These are phyloP conservation scores for Pelecanus crispus DNA, from an alignment of 2,113 vertebrate species.

Conservation along the genomic window DNA sequence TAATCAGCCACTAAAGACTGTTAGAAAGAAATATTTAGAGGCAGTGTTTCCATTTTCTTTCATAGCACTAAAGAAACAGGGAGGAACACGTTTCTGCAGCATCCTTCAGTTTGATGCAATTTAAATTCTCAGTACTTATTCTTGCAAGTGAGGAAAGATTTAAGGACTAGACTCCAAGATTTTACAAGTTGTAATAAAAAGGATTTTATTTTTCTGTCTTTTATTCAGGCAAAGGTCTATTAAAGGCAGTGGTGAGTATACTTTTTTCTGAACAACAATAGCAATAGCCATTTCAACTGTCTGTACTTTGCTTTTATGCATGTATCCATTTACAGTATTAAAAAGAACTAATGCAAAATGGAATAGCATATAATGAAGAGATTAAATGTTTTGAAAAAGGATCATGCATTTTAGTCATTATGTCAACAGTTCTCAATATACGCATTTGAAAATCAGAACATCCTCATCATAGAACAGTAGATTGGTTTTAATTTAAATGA, in stretches of 20 bases:
- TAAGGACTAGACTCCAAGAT: neutral
- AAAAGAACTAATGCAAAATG: neutral
- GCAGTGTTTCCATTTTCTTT: constrained; percentile 24
- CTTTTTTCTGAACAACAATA: neutral
- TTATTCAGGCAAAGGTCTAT: neutral
- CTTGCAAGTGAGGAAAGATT: constrained; percentile 15
- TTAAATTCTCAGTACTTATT: neutral
- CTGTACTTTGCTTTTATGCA: neutral
- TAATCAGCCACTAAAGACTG: constrained; percentile 42
- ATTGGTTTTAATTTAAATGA: neutral
- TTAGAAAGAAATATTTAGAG: constrained; percentile 34
- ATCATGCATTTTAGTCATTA: neutral
- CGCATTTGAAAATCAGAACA: neutral
- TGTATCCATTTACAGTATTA: neutral
- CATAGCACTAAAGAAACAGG: constrained; percentile 2
- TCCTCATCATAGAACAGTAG: neutral
- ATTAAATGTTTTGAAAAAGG: neutral
- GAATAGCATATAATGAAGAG: neutral
- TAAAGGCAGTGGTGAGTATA: neutral
- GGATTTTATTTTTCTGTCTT: neutral
- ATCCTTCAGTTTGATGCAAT: constrained; percentile 3
- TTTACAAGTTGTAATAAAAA: neutral
- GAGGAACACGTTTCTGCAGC: neutral
- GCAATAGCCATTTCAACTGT: neutral
- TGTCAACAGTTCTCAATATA: neutral